Percentiles rank a stretch among this genome's conserved stretches.
phyloP scores from a whole-genome alignment of 1,140 invertebrate species.

The Caerostris darwini region DNA sequence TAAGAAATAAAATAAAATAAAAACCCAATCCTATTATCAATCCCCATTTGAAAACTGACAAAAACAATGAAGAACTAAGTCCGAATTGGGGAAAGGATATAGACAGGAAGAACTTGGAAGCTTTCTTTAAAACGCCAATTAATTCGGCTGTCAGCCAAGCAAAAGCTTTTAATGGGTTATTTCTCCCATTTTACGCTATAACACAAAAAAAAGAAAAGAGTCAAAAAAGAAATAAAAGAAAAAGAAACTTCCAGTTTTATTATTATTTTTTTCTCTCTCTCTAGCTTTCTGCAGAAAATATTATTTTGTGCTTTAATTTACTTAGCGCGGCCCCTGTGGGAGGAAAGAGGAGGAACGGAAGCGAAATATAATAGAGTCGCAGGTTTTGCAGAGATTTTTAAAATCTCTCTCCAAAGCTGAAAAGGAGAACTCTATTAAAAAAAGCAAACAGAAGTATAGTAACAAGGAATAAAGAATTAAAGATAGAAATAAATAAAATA shows the following conservation, averaged over 20 bases:
- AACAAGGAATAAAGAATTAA: not conserved
- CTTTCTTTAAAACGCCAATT: not conserved
- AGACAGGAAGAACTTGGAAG: not conserved
- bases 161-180: slow-evolving; percentile 24
- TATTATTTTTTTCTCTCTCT: not conserved
- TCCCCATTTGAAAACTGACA: not conserved
- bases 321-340: not conserved
- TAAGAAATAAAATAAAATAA: no score
- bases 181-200: not conserved
- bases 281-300: slow-evolving; percentile 3
- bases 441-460: not conserved
- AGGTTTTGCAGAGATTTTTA: slow-evolving; percentile 23
- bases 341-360: not conserved
- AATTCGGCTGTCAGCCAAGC: not conserved
- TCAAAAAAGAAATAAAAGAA: not conserved
- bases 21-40: not conserved
- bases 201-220: not conserved
- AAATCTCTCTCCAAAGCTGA: not conserved
- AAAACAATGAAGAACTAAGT: not conserved
- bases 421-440: not conserved
- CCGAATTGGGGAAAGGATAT: not conserved
- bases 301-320: slow-evolving; percentile 37
- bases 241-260: not conserved
- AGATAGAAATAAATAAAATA: not conserved
- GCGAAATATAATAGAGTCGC: slow-evolving; percentile 18